Evolutionary conservation across 2,888 invertebrate species (phyloP).

Genomic region (Caenorhabditis sp.): DNA sequence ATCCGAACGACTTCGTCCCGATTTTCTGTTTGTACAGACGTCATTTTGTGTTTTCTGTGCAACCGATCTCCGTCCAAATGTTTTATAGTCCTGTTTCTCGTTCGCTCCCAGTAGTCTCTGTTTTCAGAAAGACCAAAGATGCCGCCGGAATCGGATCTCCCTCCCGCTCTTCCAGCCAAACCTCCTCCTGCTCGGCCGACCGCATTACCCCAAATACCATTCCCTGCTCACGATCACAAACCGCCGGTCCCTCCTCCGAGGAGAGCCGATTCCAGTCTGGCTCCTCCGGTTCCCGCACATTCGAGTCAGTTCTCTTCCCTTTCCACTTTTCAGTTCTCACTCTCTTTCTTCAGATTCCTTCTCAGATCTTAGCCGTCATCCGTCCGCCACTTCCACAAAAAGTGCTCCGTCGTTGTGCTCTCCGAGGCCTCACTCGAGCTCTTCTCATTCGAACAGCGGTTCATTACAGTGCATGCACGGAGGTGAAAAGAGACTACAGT

Average conservation of each 20-base stretch:
- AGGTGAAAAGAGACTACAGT: neutral
- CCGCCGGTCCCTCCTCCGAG: conserved; percentile 43
- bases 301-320: too few species aligned
- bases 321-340: too few species aligned
- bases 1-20: neutral
- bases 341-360: neutral
- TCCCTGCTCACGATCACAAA: neutral
- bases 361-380: neutral
- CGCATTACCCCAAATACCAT: neutral
- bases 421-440: conserved; percentile 3
- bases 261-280: conserved; percentile 23
- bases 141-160: conserved; percentile 31
- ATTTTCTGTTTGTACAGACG: neutral
- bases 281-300: conserved; percentile 37
- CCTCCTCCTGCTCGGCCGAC: conserved; percentile 23
- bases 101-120: neutral
- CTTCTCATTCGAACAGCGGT: conserved; percentile 13
- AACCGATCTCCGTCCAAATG: neutral
- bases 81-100: conserved; percentile 7
- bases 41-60: conserved; percentile 27
- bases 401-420: conserved; percentile 20
- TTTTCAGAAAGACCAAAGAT: conserved; percentile 33
- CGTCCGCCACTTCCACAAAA: conserved; percentile 31
- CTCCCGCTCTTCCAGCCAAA: conserved; percentile 9
- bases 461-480: conserved; percentile 28